phyloP scores from a whole-genome alignment of 37 sponge, comb jelly and placozoan species.

The Sycon ciliatum region DNA sequence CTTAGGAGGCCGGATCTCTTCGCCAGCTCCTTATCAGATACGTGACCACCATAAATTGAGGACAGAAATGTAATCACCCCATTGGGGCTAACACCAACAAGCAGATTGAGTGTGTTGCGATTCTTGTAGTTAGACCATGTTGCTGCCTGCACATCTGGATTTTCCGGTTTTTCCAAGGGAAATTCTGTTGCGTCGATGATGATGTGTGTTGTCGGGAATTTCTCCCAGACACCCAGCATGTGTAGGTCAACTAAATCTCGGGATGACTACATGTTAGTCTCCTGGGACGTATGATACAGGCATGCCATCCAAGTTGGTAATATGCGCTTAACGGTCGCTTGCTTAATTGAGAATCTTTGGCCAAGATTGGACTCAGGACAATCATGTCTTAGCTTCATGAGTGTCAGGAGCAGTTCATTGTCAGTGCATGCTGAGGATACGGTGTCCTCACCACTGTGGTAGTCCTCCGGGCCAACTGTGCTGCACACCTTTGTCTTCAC shows the following conservation, averaged over 20 bases:
- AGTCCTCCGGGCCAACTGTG: no score
- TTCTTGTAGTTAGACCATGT: slow-evolving; percentile 23
- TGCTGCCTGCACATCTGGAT: slow-evolving; percentile 23
- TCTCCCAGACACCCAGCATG: no score
- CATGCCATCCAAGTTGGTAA: slow-evolving; percentile 3
- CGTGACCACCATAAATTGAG: no score
- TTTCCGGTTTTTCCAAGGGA: slow-evolving; percentile 19
- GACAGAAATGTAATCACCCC: no score
- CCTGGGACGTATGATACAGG: slow-evolving; percentile 14
- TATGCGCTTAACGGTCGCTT: slow-evolving; percentile 15
- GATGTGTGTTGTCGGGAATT: slow-evolving; percentile 15
- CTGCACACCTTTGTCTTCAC: no score
- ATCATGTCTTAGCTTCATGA: slow-evolving; percentile 19
- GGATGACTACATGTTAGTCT: background rate
- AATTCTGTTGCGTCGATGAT: slow-evolving; percentile 21
- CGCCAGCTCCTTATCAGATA: no score
- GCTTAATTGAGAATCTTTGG: slow-evolving; percentile 16
- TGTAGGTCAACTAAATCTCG: background rate
- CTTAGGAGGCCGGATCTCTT: no score
- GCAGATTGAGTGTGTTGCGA: slow-evolving; percentile 17
- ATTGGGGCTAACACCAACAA: slow-evolving; percentile 25
- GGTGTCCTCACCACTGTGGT: no score
- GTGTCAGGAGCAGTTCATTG: no score
- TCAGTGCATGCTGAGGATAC: no score
- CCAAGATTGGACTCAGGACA: slow-evolving; percentile 18